These are phyloP conservation scores for Aphidius colemani DNA, from an alignment of 2,888 invertebrate species.

Conservation along the genomic window DNA sequence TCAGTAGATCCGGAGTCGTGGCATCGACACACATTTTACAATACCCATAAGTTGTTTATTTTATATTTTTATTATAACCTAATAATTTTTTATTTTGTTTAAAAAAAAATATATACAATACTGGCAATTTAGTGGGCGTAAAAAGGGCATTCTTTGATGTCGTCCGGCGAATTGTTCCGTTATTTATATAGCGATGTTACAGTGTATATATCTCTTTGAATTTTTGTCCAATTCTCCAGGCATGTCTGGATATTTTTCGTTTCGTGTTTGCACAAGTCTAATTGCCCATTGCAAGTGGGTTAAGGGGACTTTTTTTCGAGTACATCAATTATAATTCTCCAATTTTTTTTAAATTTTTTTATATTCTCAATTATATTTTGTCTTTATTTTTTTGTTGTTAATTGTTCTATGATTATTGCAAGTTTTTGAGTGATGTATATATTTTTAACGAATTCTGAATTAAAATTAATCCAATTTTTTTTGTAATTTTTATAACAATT, in stretches of 20 bases:
- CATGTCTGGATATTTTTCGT: constrained; percentile 3
- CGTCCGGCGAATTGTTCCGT: constrained; percentile 17
- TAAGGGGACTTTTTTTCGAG: constrained; percentile 39
- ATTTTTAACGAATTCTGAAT: too few relatives aligned
- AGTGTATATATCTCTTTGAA: neutral
- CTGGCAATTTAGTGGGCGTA: constrained; percentile 15
- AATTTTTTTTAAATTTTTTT: constrained; percentile 31
- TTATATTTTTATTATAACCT: neutral
- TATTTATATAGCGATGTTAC: constrained; percentile 14
- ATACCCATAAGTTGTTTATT: neutral
- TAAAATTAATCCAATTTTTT: too few relatives aligned
- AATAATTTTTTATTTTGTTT: neutral
- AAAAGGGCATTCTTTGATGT: constrained; percentile 29
- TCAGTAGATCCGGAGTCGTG: constrained; percentile 17
- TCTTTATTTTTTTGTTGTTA: too few relatives aligned
- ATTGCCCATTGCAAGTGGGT: constrained; percentile 39
- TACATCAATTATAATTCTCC: constrained; percentile 39
- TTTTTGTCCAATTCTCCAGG: neutral
- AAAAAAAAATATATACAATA: neutral
- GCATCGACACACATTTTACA: constrained; percentile 8
- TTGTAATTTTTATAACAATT: too few relatives aligned
- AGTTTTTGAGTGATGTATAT: too few relatives aligned
- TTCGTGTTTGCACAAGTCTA: constrained; percentile 27
- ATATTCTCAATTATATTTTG: too few relatives aligned
- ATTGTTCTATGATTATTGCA: too few relatives aligned